phyloP scores from a whole-genome alignment of 1,140 invertebrate species.

The Nasonia giraulti region DNA sequence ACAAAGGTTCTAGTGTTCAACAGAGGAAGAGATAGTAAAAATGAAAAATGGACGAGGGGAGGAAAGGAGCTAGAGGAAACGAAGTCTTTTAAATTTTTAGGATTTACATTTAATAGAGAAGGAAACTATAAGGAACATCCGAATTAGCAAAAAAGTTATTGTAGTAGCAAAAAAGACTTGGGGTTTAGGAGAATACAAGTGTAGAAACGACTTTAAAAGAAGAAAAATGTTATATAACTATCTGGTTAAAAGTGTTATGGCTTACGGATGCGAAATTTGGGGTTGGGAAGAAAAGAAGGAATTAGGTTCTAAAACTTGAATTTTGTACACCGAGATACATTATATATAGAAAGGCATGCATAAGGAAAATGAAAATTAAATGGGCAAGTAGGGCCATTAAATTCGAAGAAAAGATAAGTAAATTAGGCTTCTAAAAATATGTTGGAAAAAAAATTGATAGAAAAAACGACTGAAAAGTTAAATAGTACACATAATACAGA shows the following conservation, averaged over 20 bases:
- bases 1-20: constrained; percentile 18
- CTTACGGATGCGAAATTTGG: constrained; percentile 40
- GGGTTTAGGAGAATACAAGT: too few species aligned
- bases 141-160: constrained; percentile 29
- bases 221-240: constrained; percentile 42
- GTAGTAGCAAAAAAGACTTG: too few species aligned
- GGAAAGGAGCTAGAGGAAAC: constrained; percentile 13
- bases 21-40: constrained; percentile 1
- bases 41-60: neutral
- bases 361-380: too few species aligned
- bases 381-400: too few species aligned
- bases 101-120: constrained; percentile 33
- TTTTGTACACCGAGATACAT: constrained; percentile 49
- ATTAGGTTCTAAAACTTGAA: constrained; percentile 42
- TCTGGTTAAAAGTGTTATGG: too few species aligned
- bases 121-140: constrained; percentile 19
- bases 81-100: constrained; percentile 42
- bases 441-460: too few species aligned
- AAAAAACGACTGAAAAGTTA: too few species aligned
- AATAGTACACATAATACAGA: too few species aligned
- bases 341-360: neutral
- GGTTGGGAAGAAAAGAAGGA: constrained; percentile 50
- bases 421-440: too few species aligned
- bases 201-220: constrained; percentile 46
- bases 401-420: too few species aligned